Evolutionary conservation across 2,888 invertebrate species (phyloP).

Genomic region (Rotaria socialis): DNA sequence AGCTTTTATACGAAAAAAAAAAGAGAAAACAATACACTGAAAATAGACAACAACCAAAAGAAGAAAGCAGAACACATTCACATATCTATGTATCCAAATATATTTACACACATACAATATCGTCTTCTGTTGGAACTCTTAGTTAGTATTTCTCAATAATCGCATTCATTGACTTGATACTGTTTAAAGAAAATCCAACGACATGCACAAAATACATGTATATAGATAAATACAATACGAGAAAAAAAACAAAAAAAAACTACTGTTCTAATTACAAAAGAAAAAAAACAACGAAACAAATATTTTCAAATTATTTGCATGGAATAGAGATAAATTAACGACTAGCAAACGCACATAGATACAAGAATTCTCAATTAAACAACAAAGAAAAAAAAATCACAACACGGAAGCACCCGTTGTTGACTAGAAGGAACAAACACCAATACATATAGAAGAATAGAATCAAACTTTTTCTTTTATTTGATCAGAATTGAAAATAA

Average conservation of each 20-base stretch:
- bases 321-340: not conserved
- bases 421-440: not conserved
- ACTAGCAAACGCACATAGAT: constrained; percentile 8
- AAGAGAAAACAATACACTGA: not conserved
- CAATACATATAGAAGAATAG: not conserved
- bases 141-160: not conserved
- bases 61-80: not conserved
- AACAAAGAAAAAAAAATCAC: not conserved
- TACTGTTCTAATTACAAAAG: constrained; percentile 1
- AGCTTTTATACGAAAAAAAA: not conserved
- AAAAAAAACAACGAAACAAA: not conserved
- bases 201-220: not conserved
- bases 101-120: not conserved
- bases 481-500: not conserved
- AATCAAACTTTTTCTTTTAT: not conserved
- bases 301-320: not conserved
- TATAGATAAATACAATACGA: not conserved
- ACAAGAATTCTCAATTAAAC: not conserved
- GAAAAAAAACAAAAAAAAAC: not conserved
- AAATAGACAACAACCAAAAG: not conserved
- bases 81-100: not conserved
- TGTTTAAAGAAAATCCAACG: not conserved
- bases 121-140: not conserved
- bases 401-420: constrained; percentile 26
- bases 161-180: not conserved